Percentiles rank a stretch among this genome's conserved stretches.
phyloP scores from a whole-genome alignment of 2,113 vertebrate genomes.

The Acrocephalus kingi region DNA sequence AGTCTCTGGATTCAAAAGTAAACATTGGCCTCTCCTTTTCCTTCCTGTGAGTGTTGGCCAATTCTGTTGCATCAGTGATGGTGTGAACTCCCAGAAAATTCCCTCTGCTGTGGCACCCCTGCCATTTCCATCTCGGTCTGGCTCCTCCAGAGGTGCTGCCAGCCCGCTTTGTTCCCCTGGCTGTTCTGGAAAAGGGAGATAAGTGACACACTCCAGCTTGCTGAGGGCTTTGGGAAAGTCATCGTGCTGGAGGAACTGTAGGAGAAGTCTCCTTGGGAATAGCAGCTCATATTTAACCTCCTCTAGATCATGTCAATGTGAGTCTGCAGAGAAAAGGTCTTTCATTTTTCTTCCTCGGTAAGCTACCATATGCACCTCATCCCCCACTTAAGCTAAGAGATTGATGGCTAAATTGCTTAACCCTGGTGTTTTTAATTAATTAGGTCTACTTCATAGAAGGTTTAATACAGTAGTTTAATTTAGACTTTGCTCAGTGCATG shows the following conservation, averaged over 20 bases:
- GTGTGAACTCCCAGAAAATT: not conserved
- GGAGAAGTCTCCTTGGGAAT: slow-evolving; percentile 44
- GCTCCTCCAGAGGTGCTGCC: not conserved
- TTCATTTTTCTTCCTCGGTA: slow-evolving; percentile 68
- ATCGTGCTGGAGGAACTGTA: slow-evolving; percentile 15
- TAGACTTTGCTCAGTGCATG: slow-evolving; percentile 61
- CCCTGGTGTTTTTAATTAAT: slow-evolving; percentile 79
- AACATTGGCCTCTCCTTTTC: not conserved
- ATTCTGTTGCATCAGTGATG: not conserved
- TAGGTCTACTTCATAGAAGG: slow-evolving; percentile 67
- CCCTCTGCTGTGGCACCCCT: not conserved
- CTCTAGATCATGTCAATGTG: slow-evolving; percentile 59
- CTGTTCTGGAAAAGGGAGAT: slow-evolving; percentile 1
- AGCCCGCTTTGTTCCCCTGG: not conserved
- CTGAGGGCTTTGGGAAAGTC: slow-evolving; percentile 58
- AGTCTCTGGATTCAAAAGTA: not conserved
- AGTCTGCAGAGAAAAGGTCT: slow-evolving; percentile 50
- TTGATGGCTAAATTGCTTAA: slow-evolving; percentile 75
- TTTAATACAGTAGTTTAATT: slow-evolving; percentile 78
- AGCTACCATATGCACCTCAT: slow-evolving; percentile 70
- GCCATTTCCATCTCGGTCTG: not conserved
- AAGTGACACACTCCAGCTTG: slow-evolving; percentile 23
- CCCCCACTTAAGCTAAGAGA: slow-evolving; percentile 68
- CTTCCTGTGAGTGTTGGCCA: not conserved
- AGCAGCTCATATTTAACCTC: slow-evolving; percentile 61